These are phyloP conservation scores for Drosophila longiperda DNA, from an alignment of 2,888 invertebrate species.

Conservation along the genomic window DNA sequence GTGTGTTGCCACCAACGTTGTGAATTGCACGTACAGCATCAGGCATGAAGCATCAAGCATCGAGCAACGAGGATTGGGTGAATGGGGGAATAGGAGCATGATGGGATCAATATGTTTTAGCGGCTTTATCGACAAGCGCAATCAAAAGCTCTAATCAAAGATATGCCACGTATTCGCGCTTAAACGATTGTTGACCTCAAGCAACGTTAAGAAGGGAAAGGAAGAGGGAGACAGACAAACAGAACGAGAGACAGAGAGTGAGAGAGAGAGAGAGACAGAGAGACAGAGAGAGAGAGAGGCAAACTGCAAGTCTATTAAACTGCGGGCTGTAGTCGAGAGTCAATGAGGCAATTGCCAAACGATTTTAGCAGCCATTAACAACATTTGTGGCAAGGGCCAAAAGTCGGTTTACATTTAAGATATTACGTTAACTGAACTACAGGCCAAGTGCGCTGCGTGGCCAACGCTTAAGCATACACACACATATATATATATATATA, in stretches of 20 bases:
- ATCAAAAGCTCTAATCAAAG: slow-evolving; percentile 70
- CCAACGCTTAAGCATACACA: background rate
- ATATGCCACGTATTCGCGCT: slow-evolving; percentile 75
- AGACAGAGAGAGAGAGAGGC: background rate
- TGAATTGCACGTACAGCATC: slow-evolving; percentile 33
- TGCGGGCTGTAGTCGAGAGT: slow-evolving; percentile 57
- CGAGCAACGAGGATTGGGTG: background rate
- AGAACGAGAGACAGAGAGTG: background rate
- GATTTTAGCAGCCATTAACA: slow-evolving; percentile 72
- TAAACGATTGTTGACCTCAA: slow-evolving; percentile 76
- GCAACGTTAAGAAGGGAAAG: background rate
- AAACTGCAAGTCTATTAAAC: slow-evolving; percentile 49
- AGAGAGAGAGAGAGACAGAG: background rate
- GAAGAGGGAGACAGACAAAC: background rate
- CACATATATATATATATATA: background rate
- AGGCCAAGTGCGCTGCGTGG: background rate
- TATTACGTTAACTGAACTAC: background rate
- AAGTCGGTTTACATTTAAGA: slow-evolving; percentile 8
- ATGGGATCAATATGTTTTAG: slow-evolving; percentile 64
- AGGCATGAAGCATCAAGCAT: background rate
- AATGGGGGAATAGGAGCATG: slow-evolving; percentile 9
- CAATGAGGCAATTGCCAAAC: slow-evolving; percentile 73
- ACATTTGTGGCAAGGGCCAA: slow-evolving; percentile 57
- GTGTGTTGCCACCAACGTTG: slow-evolving; percentile 16
- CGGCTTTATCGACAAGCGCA: slow-evolving; percentile 42